phyloP scores from a whole-genome alignment of 1,140 invertebrate species.

The Euura saliciscinereae region DNA sequence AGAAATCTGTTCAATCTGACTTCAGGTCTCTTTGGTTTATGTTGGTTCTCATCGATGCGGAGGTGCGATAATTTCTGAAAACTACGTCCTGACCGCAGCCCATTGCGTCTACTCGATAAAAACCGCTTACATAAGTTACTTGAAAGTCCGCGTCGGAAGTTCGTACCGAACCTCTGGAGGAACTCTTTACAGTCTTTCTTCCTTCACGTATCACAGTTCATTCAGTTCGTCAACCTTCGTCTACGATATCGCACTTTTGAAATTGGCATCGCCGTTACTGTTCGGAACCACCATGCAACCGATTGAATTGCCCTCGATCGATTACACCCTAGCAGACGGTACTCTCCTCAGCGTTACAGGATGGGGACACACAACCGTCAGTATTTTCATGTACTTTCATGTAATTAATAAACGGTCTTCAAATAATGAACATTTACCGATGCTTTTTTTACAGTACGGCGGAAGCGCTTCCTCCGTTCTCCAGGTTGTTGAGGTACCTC shows the following conservation, averaged over 20 bases:
- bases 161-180: slow-evolving; percentile 9
- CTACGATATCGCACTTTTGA: slow-evolving; percentile 43
- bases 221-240: slow-evolving; percentile 33
- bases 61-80: slow-evolving; percentile 61
- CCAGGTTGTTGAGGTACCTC: slow-evolving; percentile 33
- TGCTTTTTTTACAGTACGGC: not conserved
- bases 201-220: slow-evolving; percentile 29
- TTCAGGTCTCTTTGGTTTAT: slow-evolving; percentile 46
- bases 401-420: no score
- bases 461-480: slow-evolving; percentile 30
- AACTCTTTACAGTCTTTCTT: not conserved
- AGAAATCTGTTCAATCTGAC: slow-evolving; percentile 10
- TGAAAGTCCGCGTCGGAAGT: slow-evolving; percentile 7
- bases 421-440: no score
- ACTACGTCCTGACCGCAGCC: slow-evolving; percentile 66
- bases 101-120: slow-evolving; percentile 56
- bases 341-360: slow-evolving; percentile 59
- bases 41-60: slow-evolving; percentile 58
- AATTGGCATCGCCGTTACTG: slow-evolving; percentile 34
- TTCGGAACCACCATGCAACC: slow-evolving; percentile 33
- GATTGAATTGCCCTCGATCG: slow-evolving; percentile 35
- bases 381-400: slow-evolving; percentile 14
- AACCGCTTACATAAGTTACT: slow-evolving; percentile 28
- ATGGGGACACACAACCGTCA: slow-evolving; percentile 57
- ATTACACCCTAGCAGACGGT: slow-evolving; percentile 31